Evolutionary conservation across 2,888 invertebrate species (phyloP), one percentile per base, ranked within the genome.

Genomic region (Mesopsocus fuscifrons): DNA sequence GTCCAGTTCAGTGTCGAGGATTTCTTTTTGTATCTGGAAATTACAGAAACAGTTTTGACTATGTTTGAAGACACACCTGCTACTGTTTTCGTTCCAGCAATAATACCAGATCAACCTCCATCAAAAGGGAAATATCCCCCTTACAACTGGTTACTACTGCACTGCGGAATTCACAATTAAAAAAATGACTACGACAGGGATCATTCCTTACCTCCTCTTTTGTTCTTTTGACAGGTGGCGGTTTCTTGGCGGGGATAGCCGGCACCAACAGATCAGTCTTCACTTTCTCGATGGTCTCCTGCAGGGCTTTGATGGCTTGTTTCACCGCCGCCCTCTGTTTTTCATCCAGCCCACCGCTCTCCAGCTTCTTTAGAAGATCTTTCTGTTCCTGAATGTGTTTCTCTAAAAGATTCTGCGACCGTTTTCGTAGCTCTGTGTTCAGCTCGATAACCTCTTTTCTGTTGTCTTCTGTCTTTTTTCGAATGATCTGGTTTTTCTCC

Each of bases 341-440:
- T n/a, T 76, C 77, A 6, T 71, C 63, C 1, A 72, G 68, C 47
- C 68, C 69, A 66, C 76, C 75, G 42, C 77, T 75, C 55, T 91
- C 89, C 21, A 89, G 67, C 48, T 80, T 73, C 50, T 82, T 77
- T 45, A 94, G 76, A 18, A 92, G 66, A 42, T 78, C 63, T 56
- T 81, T 80, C 63, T 92, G 87, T 53, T 91, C 84, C 23, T 78
- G 74, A n/a, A 94, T 64, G 57, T 91, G 87, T 47, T 83, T 87
- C 49, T 87, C 77, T n/a, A 94, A 60, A 46, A 94, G 59, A 49
- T 81, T 81, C 53, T 87, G 84, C 49, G 88, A 88, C 0, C 88
- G 69, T 54, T 84, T 83, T 44, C 83, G 74, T 53, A 89, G 64
- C 53, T 88, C 83, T 51, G 77, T 74, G 1, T 82, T 82, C 41